Evolutionary conservation across 1,140 invertebrate species (phyloP).

Genomic region (Drosophila hydei): DNA sequence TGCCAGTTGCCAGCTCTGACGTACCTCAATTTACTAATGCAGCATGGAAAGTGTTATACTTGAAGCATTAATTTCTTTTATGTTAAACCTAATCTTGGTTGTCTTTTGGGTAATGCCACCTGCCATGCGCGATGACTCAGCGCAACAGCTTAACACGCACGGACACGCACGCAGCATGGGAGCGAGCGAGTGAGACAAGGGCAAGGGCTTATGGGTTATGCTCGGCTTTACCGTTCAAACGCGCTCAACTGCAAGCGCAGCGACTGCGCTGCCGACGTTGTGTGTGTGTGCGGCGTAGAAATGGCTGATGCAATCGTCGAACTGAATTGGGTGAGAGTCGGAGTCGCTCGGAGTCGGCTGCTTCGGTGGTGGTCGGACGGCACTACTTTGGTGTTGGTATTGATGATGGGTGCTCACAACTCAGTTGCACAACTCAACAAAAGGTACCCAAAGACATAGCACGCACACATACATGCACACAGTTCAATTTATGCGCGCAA

Average conservation of each 20-base stretch:
- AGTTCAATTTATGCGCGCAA: slow-evolving; percentile 21
- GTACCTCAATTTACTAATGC: not conserved
- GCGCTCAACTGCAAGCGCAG: slow-evolving; percentile 32
- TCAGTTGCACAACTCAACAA: slow-evolving; percentile 64
- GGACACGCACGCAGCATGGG: not conserved
- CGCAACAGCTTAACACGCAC: slow-evolving; percentile 15
- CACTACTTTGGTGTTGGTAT: slow-evolving; percentile 10
- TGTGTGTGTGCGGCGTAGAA: slow-evolving; percentile 30
- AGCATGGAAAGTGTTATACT: not conserved
- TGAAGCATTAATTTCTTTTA: not conserved
- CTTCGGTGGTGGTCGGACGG: slow-evolving; percentile 44
- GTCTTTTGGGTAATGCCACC: slow-evolving; percentile 12
- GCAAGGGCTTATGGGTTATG: slow-evolving; percentile 56
- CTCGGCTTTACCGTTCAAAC: slow-evolving; percentile 45
- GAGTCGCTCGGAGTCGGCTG: slow-evolving; percentile 18
- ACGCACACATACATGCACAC: slow-evolving; percentile 8
- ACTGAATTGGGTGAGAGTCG: slow-evolving; percentile 64
- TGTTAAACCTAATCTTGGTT: slow-evolving; percentile 5
- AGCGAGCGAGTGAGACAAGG: slow-evolving; percentile 23
- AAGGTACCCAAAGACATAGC: slow-evolving; percentile 52
- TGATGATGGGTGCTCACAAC: slow-evolving; percentile 29
- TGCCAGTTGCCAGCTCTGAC: slow-evolving; percentile 18
- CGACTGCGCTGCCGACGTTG: slow-evolving; percentile 34
- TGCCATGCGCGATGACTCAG: slow-evolving; percentile 27
- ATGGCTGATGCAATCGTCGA: slow-evolving; percentile 72